Percentiles rank a stretch among this genome's conserved stretches.
phyloP scores from a whole-genome alignment of 2,113 vertebrate genomes.

The Phyllopteryx taeniolatus region DNA sequence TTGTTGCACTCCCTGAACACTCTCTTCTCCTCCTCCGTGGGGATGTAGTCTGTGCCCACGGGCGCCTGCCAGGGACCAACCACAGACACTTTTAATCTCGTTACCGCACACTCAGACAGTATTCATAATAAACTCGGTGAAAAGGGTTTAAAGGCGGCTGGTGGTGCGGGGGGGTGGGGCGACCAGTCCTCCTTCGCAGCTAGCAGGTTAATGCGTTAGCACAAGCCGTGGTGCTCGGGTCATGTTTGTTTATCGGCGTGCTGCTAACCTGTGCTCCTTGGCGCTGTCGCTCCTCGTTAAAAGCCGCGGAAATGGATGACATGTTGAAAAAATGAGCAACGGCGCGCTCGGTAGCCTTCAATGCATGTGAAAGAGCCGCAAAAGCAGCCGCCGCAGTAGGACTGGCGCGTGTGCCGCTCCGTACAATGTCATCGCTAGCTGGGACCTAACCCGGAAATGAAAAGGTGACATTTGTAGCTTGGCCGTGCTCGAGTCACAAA shows the following conservation, averaged over 20 bases:
- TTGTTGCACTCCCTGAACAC: conserved; percentile 82
- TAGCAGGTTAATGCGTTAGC: conserved; percentile 32
- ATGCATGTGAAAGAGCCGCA: conserved; percentile 5
- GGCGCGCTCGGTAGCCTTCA: conserved; percentile 8
- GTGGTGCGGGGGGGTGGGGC: too few species aligned
- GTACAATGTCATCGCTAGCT: conserved; percentile 54
- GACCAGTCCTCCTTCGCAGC: background rate
- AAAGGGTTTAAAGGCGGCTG: background rate
- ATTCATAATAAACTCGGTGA: background rate
- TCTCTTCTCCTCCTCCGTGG: conserved; percentile 83
- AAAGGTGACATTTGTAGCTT: conserved; percentile 1
- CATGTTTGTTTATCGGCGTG: background rate
- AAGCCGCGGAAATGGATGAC: conserved; percentile 41
- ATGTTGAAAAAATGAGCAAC: conserved; percentile 23
- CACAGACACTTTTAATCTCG: background rate
- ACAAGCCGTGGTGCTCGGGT: background rate
- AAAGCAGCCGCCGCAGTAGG: background rate
- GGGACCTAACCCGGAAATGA: conserved; percentile 55
- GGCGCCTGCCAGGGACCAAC: conserved; percentile 53
- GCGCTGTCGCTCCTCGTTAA: conserved; percentile 32
- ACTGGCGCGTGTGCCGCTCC: conserved; percentile 1
- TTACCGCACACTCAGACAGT: background rate
- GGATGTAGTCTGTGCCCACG: conserved; percentile 72
- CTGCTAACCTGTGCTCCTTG: conserved; percentile 38
- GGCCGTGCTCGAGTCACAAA: background rate